A percentile compares a stretch with the other conserved stretches of the same genome.
These are phyloP conservation scores for Egretta garzetta DNA, from an alignment of 2,113 vertebrate species.

Conservation along the genomic window DNA sequence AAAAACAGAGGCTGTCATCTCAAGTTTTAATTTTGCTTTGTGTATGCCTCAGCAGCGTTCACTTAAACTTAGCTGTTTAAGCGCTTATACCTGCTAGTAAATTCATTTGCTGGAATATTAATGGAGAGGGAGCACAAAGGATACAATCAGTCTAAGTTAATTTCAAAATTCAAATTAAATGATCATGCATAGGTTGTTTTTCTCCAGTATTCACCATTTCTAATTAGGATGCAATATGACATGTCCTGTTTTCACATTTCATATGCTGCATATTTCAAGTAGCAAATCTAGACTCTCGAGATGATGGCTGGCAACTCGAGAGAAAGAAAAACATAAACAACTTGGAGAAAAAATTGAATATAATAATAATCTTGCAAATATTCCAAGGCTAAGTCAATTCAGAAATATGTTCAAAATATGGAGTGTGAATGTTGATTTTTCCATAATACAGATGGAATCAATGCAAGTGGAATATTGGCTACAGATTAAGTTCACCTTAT, in stretches of 20 bases:
- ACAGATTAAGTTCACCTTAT: background rate
- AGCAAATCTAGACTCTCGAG: conserved; percentile 23
- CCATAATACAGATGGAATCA: conserved; percentile 1
- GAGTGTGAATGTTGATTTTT: background rate
- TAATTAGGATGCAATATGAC: conserved; percentile 50
- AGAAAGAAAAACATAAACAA: conserved; percentile 54
- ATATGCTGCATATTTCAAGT: conserved; percentile 21
- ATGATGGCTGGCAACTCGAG: conserved; percentile 39
- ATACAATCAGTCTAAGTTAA: background rate
- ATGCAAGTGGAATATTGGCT: background rate
- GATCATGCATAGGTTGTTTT: conserved; percentile 1
- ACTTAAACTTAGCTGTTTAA: background rate
- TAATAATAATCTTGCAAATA: conserved; percentile 35
- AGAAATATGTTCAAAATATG: conserved; percentile 31
- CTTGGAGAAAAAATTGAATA: background rate
- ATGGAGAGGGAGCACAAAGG: background rate
- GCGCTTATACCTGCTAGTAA: background rate
- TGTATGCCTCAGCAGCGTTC: background rate
- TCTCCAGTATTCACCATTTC: conserved; percentile 2
- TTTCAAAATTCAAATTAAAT: conserved; percentile 23
- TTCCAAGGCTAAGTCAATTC: conserved; percentile 1
- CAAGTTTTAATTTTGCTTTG: background rate
- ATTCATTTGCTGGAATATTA: conserved; percentile 27
- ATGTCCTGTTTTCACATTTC: conserved; percentile 49
- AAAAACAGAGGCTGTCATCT: background rate